Evolutionary conservation across 1,140 invertebrate genomes (phyloP), one percentile per base, ranked within the genome.

Genomic region (Lineus longissimus): DNA sequence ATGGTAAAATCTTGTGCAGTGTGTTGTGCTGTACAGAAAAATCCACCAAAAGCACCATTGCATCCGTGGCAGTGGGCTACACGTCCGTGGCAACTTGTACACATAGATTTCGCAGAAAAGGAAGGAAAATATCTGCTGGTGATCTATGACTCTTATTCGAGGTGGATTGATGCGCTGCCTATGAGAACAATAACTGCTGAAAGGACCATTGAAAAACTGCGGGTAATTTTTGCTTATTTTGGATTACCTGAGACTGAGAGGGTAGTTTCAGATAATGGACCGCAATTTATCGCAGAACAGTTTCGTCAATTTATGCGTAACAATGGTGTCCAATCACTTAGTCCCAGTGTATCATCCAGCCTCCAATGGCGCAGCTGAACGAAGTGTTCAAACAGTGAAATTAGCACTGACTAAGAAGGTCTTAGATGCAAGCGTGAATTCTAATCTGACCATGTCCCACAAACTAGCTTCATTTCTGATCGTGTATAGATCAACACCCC

Each of bases 251-350:
- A n/a, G n/a, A 11, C 19, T 19, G 11, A 45, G 9, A 40, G 7
- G 23, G n/a, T 64, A 13, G 63, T 64, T 17, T 64, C 63, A 41
- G 60, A 64, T 31, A 64, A 64, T 64, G 62, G 61, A 33, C 30
- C 55, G 27, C 47, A 51, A 27, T 51, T 51, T 51, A 51, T 19
- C 47, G n/a, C 6, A 7, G 4, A 23, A 9, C 6, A 51, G 47
- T 51, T 19, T 51, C 4, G 9, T 7, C 4, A 4, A 4, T 51
- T 51, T n/a, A 6, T 51, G 6, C 6, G 25, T 7, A 51, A 6
- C 4, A 27, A 51, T 27, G 47, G 47, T 51, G n/a, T 51, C n/a
- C n/a, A 51, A 27, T 51, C n/a, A 19, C n/a, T 27, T 27, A n/a
- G 25, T 51, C 9, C 47, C 25, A 6, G 9, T 27, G 9, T 51